Evolutionary conservation across 2,797 vertebrate genomes (phyloP), one percentile per base, ranked within the genome.

Genomic region (Spondyliosoma cantharus): DNA sequence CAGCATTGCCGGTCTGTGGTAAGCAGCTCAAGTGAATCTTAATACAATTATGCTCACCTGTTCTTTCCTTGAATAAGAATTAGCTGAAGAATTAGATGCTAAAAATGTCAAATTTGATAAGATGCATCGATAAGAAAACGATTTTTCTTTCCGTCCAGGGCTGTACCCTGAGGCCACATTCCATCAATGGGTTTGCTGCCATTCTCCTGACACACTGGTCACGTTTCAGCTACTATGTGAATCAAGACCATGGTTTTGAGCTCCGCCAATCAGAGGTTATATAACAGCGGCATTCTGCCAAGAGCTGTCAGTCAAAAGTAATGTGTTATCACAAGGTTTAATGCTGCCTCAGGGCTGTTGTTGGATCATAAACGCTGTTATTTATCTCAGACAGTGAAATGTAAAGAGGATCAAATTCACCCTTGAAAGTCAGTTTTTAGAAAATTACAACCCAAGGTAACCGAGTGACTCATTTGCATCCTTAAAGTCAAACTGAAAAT

Each of bases 251-350:
- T 48, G 54, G 0, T 24, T 76, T 71, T 61, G 58, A 80, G 84
- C 68, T 80, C 80, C 75, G 82, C 67, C 86, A 86, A 70, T 90
- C 81, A 74, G n/a, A 61, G 70, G 72, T 90, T 84, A 80, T 73
- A 37, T 89, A 82, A 85, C 49, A 7, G 15, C 57, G 62, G 3
- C 66, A 63, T 65, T 5, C 29, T 72, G 90, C 86, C 79, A 84
- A 85, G 37, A 80, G 71, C 45, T 76, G 86, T 89, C 87, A 87
- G 56, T 89, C 86, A 86, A 65, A 82, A 66, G 64, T 76, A 78
- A 76, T 76, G 71, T 73, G 68, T 69, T 81, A 69, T 75, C 37
- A 54, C 27, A 20, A 57, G 70, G 59, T 69, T 69, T 76, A 70
- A 67, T 46, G 66, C 60, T 63, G 52, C 63, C 78, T 77, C 63